phyloP scores from a whole-genome alignment of 2,797 vertebrate genomes.

The Smutsia gigantea region DNA sequence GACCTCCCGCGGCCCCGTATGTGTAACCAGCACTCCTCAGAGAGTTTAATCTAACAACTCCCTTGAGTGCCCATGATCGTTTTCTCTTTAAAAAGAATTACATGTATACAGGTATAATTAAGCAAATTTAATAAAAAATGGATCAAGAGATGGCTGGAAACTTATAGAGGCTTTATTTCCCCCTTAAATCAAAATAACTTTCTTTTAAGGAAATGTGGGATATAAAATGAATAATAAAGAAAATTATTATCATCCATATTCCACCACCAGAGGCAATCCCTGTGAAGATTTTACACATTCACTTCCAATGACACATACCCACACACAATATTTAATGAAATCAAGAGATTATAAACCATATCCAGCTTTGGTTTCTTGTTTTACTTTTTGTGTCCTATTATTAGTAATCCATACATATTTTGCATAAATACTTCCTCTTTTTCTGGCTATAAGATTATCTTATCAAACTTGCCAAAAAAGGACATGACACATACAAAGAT shows the following conservation, averaged over 20 bases:
- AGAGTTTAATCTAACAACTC: not conserved
- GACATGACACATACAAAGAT: not conserved
- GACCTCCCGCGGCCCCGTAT: not conserved
- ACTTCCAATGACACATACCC: not conserved
- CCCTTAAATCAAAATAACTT: not conserved
- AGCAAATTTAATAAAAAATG: conserved; percentile 21
- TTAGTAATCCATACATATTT: not conserved
- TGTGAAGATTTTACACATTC: conserved; percentile 15
- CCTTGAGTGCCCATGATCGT: not conserved
- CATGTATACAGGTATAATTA: not conserved
- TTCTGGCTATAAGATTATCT: conserved; percentile 14
- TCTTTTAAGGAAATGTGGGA: not conserved
- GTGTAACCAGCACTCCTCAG: not conserved
- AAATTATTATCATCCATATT: not conserved
- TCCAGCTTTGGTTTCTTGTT: not conserved
- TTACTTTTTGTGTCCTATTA: not conserved
- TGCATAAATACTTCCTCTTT: not conserved
- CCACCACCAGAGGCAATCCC: not conserved
- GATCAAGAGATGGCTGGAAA: not conserved
- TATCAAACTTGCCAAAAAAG: conserved; percentile 14
- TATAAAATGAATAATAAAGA: conserved; percentile 1
- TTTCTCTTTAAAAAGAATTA: conserved; percentile 28
- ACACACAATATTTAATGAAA: not conserved
- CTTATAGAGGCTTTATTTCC: not conserved
- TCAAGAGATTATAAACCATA: not conserved